A percentile compares a stretch with the other conserved stretches of the same genome.
Evolutionary conservation across 2,797 vertebrate genomes (phyloP).

Genomic region (Mallotus villosus): DNA sequence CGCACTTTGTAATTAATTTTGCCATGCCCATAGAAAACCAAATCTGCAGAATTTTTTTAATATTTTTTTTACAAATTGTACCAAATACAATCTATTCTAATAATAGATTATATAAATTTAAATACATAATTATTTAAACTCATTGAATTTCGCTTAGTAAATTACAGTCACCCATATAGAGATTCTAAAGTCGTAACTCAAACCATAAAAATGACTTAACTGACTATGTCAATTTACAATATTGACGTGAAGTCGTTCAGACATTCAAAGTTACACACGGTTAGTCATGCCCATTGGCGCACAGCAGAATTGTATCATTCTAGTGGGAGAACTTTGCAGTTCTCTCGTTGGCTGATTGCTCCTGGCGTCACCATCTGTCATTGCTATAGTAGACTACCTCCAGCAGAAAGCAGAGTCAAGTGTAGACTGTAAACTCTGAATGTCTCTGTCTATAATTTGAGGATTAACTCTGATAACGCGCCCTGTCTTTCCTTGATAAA

Average conservation of each 20-base stretch:
- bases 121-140: background rate
- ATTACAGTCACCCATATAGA: background rate
- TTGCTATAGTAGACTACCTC: conserved; percentile 48
- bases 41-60: background rate
- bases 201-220: background rate
- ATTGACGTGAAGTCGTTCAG: background rate
- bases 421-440: conserved; percentile 55
- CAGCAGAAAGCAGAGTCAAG: conserved; percentile 59
- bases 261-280: background rate
- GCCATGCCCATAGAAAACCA: background rate
- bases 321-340: conserved; percentile 8
- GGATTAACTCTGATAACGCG: background rate
- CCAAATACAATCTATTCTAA: background rate
- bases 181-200: background rate
- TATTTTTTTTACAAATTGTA: no score
- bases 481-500: background rate
- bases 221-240: background rate
- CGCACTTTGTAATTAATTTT: background rate
- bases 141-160: no score
- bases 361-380: conserved; percentile 67
- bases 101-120: no score
- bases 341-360: conserved; percentile 66
- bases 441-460: background rate
- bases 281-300: background rate
- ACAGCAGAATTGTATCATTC: conserved; percentile 1